Conservation (phyloP, 1,140 invertebrate genomes). For the Dendrolimus punctatus region DNA sequence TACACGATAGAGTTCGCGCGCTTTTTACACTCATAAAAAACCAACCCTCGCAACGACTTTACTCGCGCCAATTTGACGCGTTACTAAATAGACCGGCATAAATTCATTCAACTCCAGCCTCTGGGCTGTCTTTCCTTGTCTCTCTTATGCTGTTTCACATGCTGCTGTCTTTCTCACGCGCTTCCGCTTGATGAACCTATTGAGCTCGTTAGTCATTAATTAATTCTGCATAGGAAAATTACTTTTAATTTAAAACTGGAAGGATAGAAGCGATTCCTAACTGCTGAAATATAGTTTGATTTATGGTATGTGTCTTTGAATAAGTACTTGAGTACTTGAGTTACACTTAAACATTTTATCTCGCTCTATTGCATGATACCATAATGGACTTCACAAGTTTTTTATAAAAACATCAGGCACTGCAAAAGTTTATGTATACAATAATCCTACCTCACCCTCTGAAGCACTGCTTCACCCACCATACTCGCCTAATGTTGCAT, state of each 20-base stretch:
- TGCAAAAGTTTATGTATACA: too few relatives aligned
- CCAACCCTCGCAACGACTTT: constrained; percentile 35
- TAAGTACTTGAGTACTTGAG: background rate
- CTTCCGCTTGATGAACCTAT: constrained; percentile 70
- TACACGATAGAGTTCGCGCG: constrained; percentile 37
- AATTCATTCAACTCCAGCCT: constrained; percentile 66
- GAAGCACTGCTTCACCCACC: too few relatives aligned
- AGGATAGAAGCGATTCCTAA: constrained; percentile 42
- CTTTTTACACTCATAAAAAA: constrained; percentile 30
- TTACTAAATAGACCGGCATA: constrained; percentile 68
- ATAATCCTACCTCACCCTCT: too few relatives aligned
- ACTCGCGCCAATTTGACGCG: constrained; percentile 67
- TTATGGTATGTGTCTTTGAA: constrained; percentile 2
- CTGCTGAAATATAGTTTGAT: background rate
- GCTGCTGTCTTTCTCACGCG: constrained; percentile 29
- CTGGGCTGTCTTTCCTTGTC: constrained; percentile 25
- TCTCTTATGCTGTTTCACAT: constrained; percentile 10
- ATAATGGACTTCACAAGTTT: too few relatives aligned
- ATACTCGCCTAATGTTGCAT: too few relatives aligned
- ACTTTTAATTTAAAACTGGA: constrained; percentile 67
- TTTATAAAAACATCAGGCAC: too few relatives aligned
- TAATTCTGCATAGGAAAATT: constrained; percentile 72
- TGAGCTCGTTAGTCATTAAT: constrained; percentile 71
- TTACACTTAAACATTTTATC: constrained; percentile 1
- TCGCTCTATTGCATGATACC: too few relatives aligned